Base-by-base conservation (phyloP, 2,888 invertebrate genomes). In the Odiellus spinosus region DNA sequence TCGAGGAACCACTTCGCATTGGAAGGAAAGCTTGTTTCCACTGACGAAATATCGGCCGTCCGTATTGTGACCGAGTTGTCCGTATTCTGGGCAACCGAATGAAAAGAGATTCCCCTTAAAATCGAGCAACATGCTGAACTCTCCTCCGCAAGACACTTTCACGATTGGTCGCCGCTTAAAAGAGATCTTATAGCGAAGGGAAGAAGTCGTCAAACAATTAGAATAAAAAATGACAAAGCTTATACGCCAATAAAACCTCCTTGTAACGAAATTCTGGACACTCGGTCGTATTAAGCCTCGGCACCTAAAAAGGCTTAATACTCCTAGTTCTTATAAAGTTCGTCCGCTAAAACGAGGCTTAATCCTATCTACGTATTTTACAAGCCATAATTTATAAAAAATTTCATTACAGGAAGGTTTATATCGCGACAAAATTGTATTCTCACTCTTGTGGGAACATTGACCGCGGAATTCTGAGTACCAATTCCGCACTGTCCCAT, bases 21-120 rank as follows among this genome's bases (percentile, higher is more conserved):
- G 80, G 71, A 77, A 91, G 57, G 82, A 80, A 60, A 91, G 71
- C 63, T 86, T 90, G 34, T 82, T 88, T 54, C 80, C 82, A 12
- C 83, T 85, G 49, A 87, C 80, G 67, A 93, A 90, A 65, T 85
- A 91, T 65, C 90, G 87, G 18, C 91, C 91, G 65, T 91, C 91
- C 1, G 88, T 85, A 65, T 91, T 91, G 66, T 91, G 90, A 19
- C 91, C 88, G 42, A 90, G 66, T 59, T 88, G 90, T 1, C 93
- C 93, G 63, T 84, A 86, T 61, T 93, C 91, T 0, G 93, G 91
- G 58, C 83, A 73, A 1, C 93, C 93, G 63, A 91, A 91, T 0
- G 88, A 84, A 64, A 87, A 85, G 43, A 91, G 68, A 47, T 80
- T 79, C 3, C 91, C 91, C 60, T 84, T 82, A 54, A 83, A 77